Evolutionary conservation across 2,888 invertebrate species (phyloP).

Genomic region (Scaptomyza reducta): DNA sequence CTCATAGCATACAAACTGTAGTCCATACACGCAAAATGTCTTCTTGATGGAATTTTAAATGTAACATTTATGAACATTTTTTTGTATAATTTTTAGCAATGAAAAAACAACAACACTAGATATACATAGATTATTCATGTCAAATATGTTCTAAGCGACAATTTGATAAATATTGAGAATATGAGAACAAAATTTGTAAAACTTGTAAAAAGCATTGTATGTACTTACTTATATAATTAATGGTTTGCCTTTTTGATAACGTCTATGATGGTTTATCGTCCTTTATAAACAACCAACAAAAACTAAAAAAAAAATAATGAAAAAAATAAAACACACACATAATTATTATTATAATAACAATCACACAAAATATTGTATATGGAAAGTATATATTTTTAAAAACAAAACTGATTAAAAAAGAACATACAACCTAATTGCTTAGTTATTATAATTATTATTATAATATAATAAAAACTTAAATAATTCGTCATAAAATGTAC

Average conservation of each 20-base stretch:
- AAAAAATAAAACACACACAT: conserved; percentile 20
- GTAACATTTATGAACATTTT: conserved; percentile 46
- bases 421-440: conserved; percentile 51
- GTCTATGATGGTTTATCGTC: conserved; percentile 73
- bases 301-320: conserved; percentile 24
- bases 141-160: conserved; percentile 32
- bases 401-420: conserved; percentile 7
- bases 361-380: conserved; percentile 40
- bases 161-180: conserved; percentile 18
- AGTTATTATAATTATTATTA: conserved; percentile 57
- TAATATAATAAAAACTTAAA: conserved; percentile 25
- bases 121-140: conserved; percentile 23
- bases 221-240: conserved; percentile 56
- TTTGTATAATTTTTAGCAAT: conserved; percentile 66
- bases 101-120: conserved; percentile 38
- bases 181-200: conserved; percentile 52
- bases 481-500: conserved; percentile 29
- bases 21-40: conserved; percentile 63
- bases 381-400: conserved; percentile 62
- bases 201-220: conserved; percentile 63
- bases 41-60: conserved; percentile 74
- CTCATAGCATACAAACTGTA: conserved; percentile 67
- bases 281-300: conserved; percentile 49
- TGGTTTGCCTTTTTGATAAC: conserved; percentile 75
- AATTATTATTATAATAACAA: conserved; percentile 25